Evolutionary conservation across 1,140 invertebrate genomes (phyloP).

Genomic region (Aphelinus certus): DNA sequence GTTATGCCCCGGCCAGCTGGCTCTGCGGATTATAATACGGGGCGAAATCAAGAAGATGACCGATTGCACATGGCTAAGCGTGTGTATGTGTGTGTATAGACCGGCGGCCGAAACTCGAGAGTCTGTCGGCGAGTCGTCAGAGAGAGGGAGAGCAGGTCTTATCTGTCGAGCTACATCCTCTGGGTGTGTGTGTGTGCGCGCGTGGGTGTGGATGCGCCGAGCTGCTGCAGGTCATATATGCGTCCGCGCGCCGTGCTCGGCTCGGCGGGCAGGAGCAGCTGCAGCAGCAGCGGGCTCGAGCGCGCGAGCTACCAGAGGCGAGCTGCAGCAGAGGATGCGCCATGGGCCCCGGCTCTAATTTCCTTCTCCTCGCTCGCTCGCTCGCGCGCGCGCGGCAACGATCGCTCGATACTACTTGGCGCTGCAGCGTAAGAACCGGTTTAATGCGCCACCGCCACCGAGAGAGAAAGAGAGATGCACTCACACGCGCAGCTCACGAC

Average conservation of each 20-base stretch:
- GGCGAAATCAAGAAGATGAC: no score
- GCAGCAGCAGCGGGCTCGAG: no score
- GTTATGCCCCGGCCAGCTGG: no score
- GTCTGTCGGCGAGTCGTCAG: not conserved
- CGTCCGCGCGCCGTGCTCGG: not conserved
- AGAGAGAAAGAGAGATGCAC: not conserved
- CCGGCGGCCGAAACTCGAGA: no score
- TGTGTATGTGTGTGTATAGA: no score
- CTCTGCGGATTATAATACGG: no score
- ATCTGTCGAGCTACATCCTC: not conserved
- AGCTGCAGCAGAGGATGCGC: no score
- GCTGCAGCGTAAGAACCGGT: not conserved
- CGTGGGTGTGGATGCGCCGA: not conserved
- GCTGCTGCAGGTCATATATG: not conserved
- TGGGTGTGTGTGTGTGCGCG: slow-evolving; percentile 7
- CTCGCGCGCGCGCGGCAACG: no score
- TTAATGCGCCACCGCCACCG: not conserved
- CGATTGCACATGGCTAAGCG: no score
- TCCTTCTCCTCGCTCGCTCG: not conserved
- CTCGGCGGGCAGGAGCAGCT: no score
- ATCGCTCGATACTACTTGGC: not conserved
- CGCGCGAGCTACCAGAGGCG: no score
- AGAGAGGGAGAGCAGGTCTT: not conserved
- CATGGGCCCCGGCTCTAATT: slow-evolving; percentile 1
- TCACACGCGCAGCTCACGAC: not conserved